Base-by-base conservation (phyloP, 1,140 invertebrate genomes). In the Scaptomyza pallida region DNA sequence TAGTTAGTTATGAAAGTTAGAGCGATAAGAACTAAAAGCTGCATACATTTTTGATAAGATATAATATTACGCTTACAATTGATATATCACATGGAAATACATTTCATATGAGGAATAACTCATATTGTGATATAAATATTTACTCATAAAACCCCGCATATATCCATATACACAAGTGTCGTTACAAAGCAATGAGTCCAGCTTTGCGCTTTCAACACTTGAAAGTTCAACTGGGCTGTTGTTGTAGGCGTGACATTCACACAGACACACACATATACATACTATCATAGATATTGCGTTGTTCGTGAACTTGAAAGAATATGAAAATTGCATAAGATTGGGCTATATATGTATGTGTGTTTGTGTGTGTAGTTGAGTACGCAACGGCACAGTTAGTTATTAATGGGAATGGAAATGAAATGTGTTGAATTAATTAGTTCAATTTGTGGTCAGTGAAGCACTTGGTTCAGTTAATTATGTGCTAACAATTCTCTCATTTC, bases 381-480 rank as follows among this genome's bases (percentile, higher is more conserved):
- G 17, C 35, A 48, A 37, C 21, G n/a, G 26, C 26, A 52, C 40
- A 16, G 35, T 63, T 54, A 63, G 51, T 64, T 51, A 64, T 64
- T 35, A 26, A 48, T 17, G 55, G 55, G 60, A 64, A 51, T 43
- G 67, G 63, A 56, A 56, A 70, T 35, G 52, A 26, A 26, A 83
- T 86, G 77, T 77, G 55, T 75, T 75, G 81, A 75, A 85, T 75
- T 86, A 86, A 86, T 86, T 86, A 78, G 82, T 50, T 67, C 74
- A 86, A 86, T 88, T 86, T 81, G 82, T 59, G 61, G 59, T 35
- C 77, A 86, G 50, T 54, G 41, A 68, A 74, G 74, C 81, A 86
- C 52, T 57, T 30, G 72, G 70, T 50, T 73, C 59, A 65, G 65
- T 69, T 59, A 67, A 56, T n/a, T 3, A 35, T 2, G 10, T 44